A percentile compares a stretch with the other conserved stretches of the same genome.
Conservation (phyloP, 2,888 invertebrate species). For the Ischnura elegans region DNA sequence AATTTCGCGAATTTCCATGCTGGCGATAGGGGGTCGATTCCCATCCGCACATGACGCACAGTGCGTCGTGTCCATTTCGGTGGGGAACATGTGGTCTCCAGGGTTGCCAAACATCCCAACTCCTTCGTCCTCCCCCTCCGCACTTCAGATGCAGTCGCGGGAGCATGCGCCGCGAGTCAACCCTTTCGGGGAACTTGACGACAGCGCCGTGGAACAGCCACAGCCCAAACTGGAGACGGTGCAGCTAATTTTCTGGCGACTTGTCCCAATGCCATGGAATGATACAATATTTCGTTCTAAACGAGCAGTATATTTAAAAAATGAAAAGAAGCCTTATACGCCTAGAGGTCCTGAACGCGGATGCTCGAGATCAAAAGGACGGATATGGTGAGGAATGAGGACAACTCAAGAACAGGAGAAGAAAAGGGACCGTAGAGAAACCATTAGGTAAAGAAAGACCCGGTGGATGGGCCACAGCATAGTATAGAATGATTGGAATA, state of each 20-base stretch:
- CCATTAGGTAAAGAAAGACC: no score
- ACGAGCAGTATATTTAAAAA: no score
- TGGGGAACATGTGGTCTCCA: slow-evolving; percentile 6
- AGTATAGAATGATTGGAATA: no score
- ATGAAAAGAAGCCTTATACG: no score
- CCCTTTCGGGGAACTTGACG: slow-evolving; percentile 11
- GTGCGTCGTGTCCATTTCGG: not conserved
- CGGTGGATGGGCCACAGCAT: no score
- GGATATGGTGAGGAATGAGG: no score
- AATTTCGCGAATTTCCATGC: not conserved
- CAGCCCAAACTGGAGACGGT: not conserved
- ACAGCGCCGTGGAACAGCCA: not conserved
- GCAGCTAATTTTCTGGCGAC: not conserved
- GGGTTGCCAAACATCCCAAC: slow-evolving; percentile 17
- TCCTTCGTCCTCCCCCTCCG: not conserved
- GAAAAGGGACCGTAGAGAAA: no score
- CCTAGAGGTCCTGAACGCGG: no score
- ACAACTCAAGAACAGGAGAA: no score
- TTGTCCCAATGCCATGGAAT: not conserved
- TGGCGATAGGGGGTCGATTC: not conserved
- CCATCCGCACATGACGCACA: not conserved
- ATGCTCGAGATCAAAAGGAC: no score
- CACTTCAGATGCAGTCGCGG: not conserved
- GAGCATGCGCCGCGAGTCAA: slow-evolving; percentile 18
- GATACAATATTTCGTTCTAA: no score